A percentile compares a stretch with the other conserved stretches of the same genome.
Evolutionary conservation across 2,888 invertebrate genomes (phyloP).

Genomic region (Gonocerus acuteangulatus): DNA sequence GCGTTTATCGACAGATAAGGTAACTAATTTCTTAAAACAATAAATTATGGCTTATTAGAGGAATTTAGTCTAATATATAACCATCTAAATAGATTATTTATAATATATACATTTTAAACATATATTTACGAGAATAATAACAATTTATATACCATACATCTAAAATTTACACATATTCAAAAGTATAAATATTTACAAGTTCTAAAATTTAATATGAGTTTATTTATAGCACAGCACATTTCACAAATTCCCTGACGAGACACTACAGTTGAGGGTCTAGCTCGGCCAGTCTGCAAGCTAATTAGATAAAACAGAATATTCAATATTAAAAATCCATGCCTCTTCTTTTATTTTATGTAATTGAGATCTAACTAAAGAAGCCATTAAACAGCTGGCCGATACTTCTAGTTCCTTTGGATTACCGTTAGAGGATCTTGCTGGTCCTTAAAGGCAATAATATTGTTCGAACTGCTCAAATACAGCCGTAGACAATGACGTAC

Average conservation of each 20-base stretch:
- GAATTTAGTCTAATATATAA: conserved; percentile 1
- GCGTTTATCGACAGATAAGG: not conserved
- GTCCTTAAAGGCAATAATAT: too few relatives aligned
- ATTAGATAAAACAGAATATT: too few relatives aligned
- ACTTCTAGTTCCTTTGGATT: too few relatives aligned
- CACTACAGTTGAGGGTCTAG: not conserved
- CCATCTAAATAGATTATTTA: conserved; percentile 9
- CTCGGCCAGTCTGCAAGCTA: too few relatives aligned
- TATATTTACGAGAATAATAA: not conserved
- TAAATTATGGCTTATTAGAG: conserved; percentile 23
- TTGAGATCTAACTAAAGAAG: too few relatives aligned
- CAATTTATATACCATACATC: not conserved
- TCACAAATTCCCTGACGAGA: not conserved
- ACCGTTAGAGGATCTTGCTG: too few relatives aligned
- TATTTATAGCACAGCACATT: conserved; percentile 9
- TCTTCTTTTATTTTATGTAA: too few relatives aligned
- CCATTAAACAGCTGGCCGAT: too few relatives aligned
- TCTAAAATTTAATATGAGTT: conserved; percentile 3
- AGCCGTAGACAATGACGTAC: too few relatives aligned
- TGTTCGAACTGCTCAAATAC: too few relatives aligned
- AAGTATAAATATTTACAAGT: not conserved
- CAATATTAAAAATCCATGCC: too few relatives aligned
- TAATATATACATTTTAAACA: conserved; percentile 15
- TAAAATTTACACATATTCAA: not conserved
- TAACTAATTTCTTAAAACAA: conserved; percentile 22